These are phyloP conservation scores for Mamestra brassicae DNA, from an alignment of 2,888 invertebrate genomes.

Conservation along the genomic window DNA sequence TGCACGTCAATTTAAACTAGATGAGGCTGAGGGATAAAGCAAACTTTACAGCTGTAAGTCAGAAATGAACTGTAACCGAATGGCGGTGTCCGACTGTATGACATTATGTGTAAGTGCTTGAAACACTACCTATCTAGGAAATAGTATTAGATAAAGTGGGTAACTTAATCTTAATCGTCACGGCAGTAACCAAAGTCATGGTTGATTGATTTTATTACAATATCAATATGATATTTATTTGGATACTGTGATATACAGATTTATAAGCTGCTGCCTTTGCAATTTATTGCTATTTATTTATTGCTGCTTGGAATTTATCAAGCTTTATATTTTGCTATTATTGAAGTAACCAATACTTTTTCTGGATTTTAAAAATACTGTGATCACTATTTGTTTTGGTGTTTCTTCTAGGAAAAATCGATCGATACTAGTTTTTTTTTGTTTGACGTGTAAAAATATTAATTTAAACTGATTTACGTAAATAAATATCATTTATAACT, in stretches of 20 bases:
- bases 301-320: no score
- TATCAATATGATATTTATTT: neutral
- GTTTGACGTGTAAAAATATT: no score
- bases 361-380: no score
- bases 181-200: constrained; percentile 12
- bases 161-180: constrained; percentile 38
- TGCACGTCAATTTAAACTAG: no score
- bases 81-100: neutral
- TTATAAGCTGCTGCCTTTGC: no score
- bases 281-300: no score
- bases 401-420: no score
- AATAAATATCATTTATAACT: neutral
- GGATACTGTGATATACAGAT: neutral
- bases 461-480: no score
- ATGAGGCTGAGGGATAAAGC: neutral
- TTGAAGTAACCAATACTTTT: no score
- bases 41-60: neutral
- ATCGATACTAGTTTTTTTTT: no score
- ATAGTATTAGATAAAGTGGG: constrained; percentile 6
- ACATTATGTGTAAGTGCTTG: neutral
- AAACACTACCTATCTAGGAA: neutral
- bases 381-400: no score
- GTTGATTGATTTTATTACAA: neutral
- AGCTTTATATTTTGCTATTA: no score
- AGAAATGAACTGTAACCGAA: neutral